Evolutionary conservation across 2,888 invertebrate species (phyloP).

Genomic region (Nebria brevicollis): DNA sequence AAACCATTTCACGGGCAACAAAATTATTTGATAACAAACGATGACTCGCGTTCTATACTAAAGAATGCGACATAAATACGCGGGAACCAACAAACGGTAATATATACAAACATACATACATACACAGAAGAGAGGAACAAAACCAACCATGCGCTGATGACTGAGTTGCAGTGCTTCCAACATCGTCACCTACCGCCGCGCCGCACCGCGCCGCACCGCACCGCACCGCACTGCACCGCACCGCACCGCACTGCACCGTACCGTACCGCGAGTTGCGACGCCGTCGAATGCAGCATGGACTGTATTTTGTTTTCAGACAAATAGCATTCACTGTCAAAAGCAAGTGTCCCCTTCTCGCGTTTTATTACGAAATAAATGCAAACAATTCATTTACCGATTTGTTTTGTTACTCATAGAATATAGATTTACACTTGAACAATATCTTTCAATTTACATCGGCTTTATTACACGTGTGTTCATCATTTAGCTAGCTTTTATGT

Average conservation of each 20-base stretch:
- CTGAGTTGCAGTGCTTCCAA: background rate
- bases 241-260: background rate
- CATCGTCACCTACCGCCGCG: background rate
- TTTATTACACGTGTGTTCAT: background rate
- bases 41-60: conserved; percentile 56
- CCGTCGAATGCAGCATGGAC: background rate
- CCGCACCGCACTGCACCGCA: background rate
- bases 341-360: background rate
- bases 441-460: background rate
- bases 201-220: background rate
- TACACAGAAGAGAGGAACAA: background rate
- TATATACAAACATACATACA: background rate
- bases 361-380: conserved; percentile 8
- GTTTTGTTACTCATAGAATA: background rate
- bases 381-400: background rate
- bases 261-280: background rate
- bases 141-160: too few relatives aligned
- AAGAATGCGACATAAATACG: conserved; percentile 54
- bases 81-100: conserved; percentile 15
- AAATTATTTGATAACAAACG: conserved; percentile 63
- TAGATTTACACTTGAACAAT: conserved; percentile 8
- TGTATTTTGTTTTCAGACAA: conserved; percentile 9
- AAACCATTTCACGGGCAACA: conserved; percentile 62
- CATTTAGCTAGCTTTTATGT: background rate
- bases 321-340: background rate